These are phyloP conservation scores for Sweltsa coloradensis DNA, from an alignment of 1,140 invertebrate species.

Conservation along the genomic window DNA sequence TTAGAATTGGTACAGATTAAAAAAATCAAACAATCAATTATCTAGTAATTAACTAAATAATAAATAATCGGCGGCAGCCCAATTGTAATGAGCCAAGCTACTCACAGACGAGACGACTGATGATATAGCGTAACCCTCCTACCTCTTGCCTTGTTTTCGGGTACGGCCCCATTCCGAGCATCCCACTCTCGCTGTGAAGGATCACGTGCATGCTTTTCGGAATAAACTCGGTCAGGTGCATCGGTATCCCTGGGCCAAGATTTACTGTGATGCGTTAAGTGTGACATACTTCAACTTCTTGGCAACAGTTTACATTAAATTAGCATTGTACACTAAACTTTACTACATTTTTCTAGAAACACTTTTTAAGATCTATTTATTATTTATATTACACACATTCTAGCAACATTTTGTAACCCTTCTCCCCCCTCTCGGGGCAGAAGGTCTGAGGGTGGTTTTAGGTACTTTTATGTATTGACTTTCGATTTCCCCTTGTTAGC, in stretches of 20 bases:
- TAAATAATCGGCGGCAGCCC: no score
- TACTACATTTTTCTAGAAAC: background rate
- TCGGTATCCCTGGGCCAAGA: conserved; percentile 93
- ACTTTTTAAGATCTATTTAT: background rate
- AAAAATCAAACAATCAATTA: no score
- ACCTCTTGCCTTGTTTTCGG: no score
- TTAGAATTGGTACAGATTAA: no score
- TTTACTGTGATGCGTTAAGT: conserved; percentile 44
- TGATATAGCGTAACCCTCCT: no score
- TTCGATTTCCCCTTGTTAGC: no score
- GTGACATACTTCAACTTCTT: no score
- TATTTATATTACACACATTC: background rate
- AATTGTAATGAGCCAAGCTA: no score
- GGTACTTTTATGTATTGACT: no score
- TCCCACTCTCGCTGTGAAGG: conserved; percentile 96
- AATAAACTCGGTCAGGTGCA: conserved; percentile 89
- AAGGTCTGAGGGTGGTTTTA: background rate
- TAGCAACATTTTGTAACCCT: background rate
- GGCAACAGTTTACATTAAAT: background rate
- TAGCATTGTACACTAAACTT: background rate
- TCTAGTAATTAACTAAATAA: no score
- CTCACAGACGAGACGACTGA: no score
- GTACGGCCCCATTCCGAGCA: conserved; percentile 90
- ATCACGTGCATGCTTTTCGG: conserved; percentile 63
- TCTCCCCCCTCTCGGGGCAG: background rate